Conservation (phyloP, 1,140 invertebrate species). For the Bilobella aurantiaca region DNA sequence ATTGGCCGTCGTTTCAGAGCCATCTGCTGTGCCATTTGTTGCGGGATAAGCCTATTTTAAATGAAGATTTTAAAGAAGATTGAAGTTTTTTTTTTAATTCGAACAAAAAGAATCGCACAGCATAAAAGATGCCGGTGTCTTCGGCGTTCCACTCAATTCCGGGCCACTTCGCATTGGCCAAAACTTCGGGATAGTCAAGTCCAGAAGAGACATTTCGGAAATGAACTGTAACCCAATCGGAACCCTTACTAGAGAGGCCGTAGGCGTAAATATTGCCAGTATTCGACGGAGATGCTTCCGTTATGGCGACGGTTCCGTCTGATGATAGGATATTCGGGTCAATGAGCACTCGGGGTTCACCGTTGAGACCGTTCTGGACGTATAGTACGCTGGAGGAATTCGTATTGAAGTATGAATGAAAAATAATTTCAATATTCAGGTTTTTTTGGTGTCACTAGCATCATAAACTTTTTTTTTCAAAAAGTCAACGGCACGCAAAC, state of each 20-base stretch:
- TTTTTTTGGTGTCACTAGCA: too few species aligned
- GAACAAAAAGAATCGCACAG: too few species aligned
- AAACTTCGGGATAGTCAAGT: constrained; percentile 73
- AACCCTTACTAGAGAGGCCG: constrained; percentile 79
- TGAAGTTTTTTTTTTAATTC: not conserved
- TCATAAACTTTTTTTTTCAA: too few species aligned
- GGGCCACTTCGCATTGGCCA: constrained; percentile 86
- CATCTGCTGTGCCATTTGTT: constrained; percentile 64
- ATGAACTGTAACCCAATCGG: constrained; percentile 87
- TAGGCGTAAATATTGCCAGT: constrained; percentile 85
- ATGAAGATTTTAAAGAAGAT: not conserved
- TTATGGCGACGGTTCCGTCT: constrained; percentile 84
- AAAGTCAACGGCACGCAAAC: too few species aligned
- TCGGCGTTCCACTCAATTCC: constrained; percentile 88
- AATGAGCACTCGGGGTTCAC: constrained; percentile 72
- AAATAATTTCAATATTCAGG: too few species aligned
- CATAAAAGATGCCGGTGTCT: constrained; percentile 89
- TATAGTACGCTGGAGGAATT: constrained; percentile 86
- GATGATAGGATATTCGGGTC: constrained; percentile 85
- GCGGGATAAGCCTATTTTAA: constrained; percentile 53
- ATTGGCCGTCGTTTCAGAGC: constrained; percentile 80
- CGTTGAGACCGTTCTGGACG: constrained; percentile 67
- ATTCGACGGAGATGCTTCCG: constrained; percentile 72
- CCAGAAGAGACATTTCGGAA: constrained; percentile 66
- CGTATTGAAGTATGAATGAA: too few species aligned